Evolutionary conservation across 2,888 invertebrate species (phyloP).

Genomic region (Brenthis hecate): DNA sequence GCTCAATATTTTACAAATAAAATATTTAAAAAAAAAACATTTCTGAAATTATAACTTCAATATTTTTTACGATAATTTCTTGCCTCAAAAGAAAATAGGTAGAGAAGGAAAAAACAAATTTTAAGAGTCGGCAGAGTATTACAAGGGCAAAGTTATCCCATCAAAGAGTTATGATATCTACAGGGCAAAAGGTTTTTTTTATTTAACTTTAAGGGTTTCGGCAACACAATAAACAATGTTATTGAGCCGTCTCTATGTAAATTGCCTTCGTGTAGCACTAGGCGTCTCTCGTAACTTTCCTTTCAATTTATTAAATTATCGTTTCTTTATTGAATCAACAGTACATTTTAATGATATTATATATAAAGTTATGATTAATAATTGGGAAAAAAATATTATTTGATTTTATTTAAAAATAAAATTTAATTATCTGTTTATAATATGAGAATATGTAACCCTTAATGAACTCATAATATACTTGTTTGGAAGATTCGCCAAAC

Average conservation of each 20-base stretch:
- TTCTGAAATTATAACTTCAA: neutral
- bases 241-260: slow-evolving; percentile 30
- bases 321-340: no score
- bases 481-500: no score
- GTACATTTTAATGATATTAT: no score
- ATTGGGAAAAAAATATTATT: no score
- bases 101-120: slow-evolving; percentile 34
- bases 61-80: slow-evolving; percentile 21
- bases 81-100: slow-evolving; percentile 28
- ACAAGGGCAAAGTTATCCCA: slow-evolving; percentile 42
- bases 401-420: no score
- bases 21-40: neutral
- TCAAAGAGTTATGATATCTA: slow-evolving; percentile 42
- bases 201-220: slow-evolving; percentile 33
- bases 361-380: no score
- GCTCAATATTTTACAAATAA: neutral
- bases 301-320: no score
- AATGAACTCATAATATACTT: no score
- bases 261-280: slow-evolving; percentile 18
- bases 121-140: slow-evolving; percentile 36
- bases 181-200: slow-evolving; percentile 35
- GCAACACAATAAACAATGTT: slow-evolving; percentile 38
- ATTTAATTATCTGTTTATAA: no score
- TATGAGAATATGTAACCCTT: no score
- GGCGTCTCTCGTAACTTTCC: neutral